Percentiles rank a stretch among this genome's conserved stretches.
Conservation (phyloP, 1,140 invertebrate genomes). For the Latrodectus geometricus region DNA sequence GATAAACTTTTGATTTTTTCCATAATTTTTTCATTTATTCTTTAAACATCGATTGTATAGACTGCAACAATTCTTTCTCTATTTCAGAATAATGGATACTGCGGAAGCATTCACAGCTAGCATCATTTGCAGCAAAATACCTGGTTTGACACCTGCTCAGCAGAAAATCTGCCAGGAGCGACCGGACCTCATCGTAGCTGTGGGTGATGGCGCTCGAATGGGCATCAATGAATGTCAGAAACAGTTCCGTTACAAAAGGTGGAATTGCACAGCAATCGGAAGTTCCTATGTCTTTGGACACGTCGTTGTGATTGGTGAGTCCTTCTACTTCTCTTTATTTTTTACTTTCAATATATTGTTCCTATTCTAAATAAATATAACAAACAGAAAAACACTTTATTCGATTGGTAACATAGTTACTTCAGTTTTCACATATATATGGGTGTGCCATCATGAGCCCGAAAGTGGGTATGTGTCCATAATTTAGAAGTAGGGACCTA, state of each 20-base stretch:
- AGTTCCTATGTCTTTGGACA: slow-evolving; percentile 70
- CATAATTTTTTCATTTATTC: too few relatives aligned
- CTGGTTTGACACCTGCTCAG: slow-evolving; percentile 71
- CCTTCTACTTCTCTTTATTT: neutral
- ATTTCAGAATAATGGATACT: slow-evolving; percentile 45
- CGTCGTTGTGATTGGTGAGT: slow-evolving; percentile 73
- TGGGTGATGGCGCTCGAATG: slow-evolving; percentile 69
- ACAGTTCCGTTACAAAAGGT: slow-evolving; percentile 87
- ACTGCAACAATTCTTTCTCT: neutral
- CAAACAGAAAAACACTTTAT: too few relatives aligned
- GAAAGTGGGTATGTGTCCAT: too few relatives aligned
- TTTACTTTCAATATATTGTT: neutral
- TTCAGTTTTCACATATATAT: too few relatives aligned
- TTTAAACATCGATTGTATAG: too few relatives aligned
- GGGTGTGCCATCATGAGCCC: too few relatives aligned
- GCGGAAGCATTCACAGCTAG: slow-evolving; percentile 65
- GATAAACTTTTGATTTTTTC: too few relatives aligned
- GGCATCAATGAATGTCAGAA: slow-evolving; percentile 84
- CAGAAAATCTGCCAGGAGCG: slow-evolving; percentile 72
- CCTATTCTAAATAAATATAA: too few relatives aligned
- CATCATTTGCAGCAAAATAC: slow-evolving; percentile 67
- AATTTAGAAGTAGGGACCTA: too few relatives aligned
- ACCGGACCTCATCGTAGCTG: slow-evolving; percentile 72
- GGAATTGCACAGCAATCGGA: slow-evolving; percentile 83
- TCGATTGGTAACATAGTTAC: too few relatives aligned